Evolutionary conservation across 2,888 invertebrate genomes (phyloP).

Genomic region (Dolichopus griseipennis): DNA sequence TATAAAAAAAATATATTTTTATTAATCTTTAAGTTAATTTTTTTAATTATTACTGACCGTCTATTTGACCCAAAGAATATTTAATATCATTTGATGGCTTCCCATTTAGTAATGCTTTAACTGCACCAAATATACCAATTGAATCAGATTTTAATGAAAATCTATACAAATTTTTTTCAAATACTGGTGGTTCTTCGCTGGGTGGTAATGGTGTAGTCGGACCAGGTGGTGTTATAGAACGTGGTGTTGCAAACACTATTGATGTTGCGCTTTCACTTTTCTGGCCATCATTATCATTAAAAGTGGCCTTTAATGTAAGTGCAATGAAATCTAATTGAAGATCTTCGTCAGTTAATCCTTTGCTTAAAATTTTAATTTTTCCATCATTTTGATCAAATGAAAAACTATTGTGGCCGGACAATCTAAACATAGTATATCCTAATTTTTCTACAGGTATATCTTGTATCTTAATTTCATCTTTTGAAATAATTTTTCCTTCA

Average conservation of each 20-base stretch:
- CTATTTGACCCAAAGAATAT: constrained; percentile 22
- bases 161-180: constrained; percentile 18
- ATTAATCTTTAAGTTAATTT: background rate
- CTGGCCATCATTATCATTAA: background rate
- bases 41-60: constrained; percentile 22
- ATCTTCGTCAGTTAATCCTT: constrained; percentile 13
- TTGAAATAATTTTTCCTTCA: constrained; percentile 21
- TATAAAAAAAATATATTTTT: constrained; percentile 1
- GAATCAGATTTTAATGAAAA: constrained; percentile 21
- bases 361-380: constrained; percentile 16
- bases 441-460: constrained; percentile 18
- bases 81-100: constrained; percentile 16
- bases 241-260: background rate
- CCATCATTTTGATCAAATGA: constrained; percentile 9
- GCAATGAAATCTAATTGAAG: background rate
- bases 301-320: background rate
- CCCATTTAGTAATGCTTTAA: constrained; percentile 21
- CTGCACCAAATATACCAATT: constrained; percentile 23
- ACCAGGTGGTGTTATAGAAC: background rate
- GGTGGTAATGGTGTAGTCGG: background rate
- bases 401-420: constrained; percentile 23
- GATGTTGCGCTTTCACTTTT: background rate
- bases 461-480: constrained; percentile 21
- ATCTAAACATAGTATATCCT: constrained; percentile 17
- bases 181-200: constrained; percentile 17